Percentiles rank a stretch among this genome's conserved stretches.
These are phyloP conservation scores for Cephus runcator DNA, from an alignment of 2,888 invertebrate species.

Conservation along the genomic window DNA sequence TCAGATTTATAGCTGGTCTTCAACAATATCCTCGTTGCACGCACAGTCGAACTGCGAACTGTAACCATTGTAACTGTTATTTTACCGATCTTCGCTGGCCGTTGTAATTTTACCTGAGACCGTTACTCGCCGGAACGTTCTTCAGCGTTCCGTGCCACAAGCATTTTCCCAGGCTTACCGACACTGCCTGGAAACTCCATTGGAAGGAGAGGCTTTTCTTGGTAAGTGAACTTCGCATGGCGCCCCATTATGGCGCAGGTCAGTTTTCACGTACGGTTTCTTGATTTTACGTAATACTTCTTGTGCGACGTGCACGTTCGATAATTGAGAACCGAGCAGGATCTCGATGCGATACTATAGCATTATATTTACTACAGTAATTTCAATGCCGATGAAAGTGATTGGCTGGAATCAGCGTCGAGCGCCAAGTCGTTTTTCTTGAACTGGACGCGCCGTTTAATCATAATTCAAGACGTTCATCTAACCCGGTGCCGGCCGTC, in stretches of 20 bases:
- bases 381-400: not conserved
- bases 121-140: not conserved
- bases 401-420: not conserved
- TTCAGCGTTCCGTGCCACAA: not conserved
- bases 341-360: not conserved
- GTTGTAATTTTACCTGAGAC: not conserved
- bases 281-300: not conserved
- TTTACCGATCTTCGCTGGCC: not conserved
- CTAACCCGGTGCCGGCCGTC: not conserved
- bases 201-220: not conserved
- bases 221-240: not conserved
- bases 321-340: not conserved
- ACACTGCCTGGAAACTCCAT: not conserved
- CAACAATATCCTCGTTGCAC: not conserved
- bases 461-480: not conserved
- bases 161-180: not conserved
- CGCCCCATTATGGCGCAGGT: not conserved
- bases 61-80: not conserved
- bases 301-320: not conserved
- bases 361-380: not conserved
- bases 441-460: not conserved
- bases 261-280: not conserved
- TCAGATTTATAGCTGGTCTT: not conserved
- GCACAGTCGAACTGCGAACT: not conserved
- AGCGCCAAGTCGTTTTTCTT: not conserved